These are phyloP conservation scores for Scolanthus callimorphus DNA, from an alignment of 92 coral and sea anemone species.

Conservation along the genomic window DNA sequence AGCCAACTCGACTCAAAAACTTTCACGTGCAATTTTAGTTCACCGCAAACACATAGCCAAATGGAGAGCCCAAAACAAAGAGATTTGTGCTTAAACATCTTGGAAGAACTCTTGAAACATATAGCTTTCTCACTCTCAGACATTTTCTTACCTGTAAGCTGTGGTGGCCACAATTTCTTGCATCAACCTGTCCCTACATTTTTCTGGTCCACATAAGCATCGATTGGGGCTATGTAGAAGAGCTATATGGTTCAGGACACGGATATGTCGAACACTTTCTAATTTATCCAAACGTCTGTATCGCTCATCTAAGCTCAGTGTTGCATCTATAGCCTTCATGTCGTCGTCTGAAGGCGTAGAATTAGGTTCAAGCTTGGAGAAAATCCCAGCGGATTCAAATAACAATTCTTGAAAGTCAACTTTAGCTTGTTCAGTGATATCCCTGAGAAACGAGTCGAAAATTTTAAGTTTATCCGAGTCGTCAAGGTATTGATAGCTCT, in stretches of 20 bases:
- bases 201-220: constrained; percentile 92
- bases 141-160: constrained; percentile 76
- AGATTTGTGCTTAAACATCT: too few relatives aligned
- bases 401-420: constrained; percentile 93
- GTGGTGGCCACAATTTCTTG: constrained; percentile 98
- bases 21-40: neutral
- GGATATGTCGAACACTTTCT: constrained; percentile 75
- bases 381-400: constrained; percentile 93
- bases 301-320: constrained; percentile 80
- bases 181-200: constrained; percentile 93
- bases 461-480: constrained; percentile 72
- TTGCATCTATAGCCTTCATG: constrained; percentile 73
- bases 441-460: constrained; percentile 81
- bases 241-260: constrained; percentile 92
- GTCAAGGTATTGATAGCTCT: constrained; percentile 84
- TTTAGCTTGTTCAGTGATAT: constrained; percentile 86
- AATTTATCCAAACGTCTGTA: constrained; percentile 85
- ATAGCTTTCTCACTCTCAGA: too few relatives aligned
- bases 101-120: too few relatives aligned
- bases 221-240: constrained; percentile 86
- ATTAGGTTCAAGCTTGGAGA: constrained; percentile 77
- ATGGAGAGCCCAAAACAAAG: neutral
- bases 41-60: neutral
- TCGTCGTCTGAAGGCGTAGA: constrained; percentile 89
- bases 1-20: too few relatives aligned